phyloP scores from a whole-genome alignment of 1,140 invertebrate species.

The Olivierus martensii region DNA sequence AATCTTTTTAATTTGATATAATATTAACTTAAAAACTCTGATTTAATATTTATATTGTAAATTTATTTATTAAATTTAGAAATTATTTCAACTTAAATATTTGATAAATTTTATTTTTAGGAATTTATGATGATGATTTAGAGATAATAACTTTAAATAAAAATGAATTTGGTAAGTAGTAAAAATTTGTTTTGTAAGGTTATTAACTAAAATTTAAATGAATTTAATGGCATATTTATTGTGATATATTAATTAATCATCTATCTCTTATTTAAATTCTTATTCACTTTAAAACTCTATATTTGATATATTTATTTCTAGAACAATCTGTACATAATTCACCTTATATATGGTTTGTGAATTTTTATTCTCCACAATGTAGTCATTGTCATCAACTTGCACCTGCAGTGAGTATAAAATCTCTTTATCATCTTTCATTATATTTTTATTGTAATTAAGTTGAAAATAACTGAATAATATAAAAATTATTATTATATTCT shows the following conservation, averaged over 20 bases:
- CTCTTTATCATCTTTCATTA: not conserved
- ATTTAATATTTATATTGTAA: no score
- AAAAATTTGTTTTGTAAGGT: not conserved
- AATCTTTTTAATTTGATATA: no score
- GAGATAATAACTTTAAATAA: constrained; percentile 59
- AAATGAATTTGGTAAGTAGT: constrained; percentile 56
- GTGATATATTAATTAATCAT: no score
- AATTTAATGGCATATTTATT: not conserved
- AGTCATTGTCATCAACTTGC: constrained; percentile 66
- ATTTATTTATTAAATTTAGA: no score
- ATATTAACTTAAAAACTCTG: no score
- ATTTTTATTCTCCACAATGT: constrained; percentile 74
- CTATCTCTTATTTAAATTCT: no score
- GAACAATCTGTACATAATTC: constrained; percentile 45
- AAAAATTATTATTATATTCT: no score
- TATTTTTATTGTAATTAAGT: no score
- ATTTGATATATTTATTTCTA: constrained; percentile 22
- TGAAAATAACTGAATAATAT: no score
- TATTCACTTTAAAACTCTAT: no score
- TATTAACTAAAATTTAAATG: not conserved
- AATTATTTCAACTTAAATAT: no score
- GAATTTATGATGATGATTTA: constrained; percentile 70
- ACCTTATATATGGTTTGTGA: constrained; percentile 60
- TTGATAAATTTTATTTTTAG: constrained; percentile 23
- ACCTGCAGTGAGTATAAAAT: constrained; percentile 32